phyloP scores from a whole-genome alignment of 2,797 vertebrate species.

The Karalla daura region DNA sequence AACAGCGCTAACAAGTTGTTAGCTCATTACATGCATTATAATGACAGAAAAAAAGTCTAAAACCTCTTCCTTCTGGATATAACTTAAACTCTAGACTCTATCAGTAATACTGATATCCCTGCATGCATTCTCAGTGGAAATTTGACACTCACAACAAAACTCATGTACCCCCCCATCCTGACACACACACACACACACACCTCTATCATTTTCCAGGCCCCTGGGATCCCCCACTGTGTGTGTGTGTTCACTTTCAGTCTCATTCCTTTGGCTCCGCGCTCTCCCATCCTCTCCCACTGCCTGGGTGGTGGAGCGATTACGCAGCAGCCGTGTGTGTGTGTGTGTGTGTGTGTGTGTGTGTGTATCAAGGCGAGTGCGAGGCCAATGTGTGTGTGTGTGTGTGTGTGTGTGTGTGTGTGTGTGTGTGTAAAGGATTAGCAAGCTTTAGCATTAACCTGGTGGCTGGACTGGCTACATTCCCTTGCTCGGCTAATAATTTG shows the following conservation, averaged over 20 bases:
- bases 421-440: slow-evolving; percentile 95
- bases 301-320: slow-evolving; percentile 95
- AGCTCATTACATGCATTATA: too few relatives aligned
- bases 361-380: slow-evolving; percentile 67
- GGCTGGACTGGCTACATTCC: slow-evolving; percentile 89
- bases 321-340: slow-evolving; percentile 86
- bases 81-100: too few relatives aligned
- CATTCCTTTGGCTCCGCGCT: slow-evolving; percentile 82
- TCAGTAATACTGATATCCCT: too few relatives aligned
- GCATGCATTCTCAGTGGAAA: too few relatives aligned
- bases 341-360: slow-evolving; percentile 91
- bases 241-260: slow-evolving; percentile 38
- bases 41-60: too few relatives aligned
- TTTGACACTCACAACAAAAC: too few relatives aligned
- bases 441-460: slow-evolving; percentile 90
- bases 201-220: neutral
- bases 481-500: slow-evolving; percentile 90
- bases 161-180: too few relatives aligned
- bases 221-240: slow-evolving; percentile 24
- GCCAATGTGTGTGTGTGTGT: slow-evolving; percentile 93
- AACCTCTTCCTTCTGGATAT: too few relatives aligned
- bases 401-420: slow-evolving; percentile 91
- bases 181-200: too few relatives aligned
- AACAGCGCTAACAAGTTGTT: neutral
- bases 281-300: slow-evolving; percentile 83